Conservation (phyloP, 2,888 invertebrate genomes). For the Sphaerophoria rueppellii region DNA sequence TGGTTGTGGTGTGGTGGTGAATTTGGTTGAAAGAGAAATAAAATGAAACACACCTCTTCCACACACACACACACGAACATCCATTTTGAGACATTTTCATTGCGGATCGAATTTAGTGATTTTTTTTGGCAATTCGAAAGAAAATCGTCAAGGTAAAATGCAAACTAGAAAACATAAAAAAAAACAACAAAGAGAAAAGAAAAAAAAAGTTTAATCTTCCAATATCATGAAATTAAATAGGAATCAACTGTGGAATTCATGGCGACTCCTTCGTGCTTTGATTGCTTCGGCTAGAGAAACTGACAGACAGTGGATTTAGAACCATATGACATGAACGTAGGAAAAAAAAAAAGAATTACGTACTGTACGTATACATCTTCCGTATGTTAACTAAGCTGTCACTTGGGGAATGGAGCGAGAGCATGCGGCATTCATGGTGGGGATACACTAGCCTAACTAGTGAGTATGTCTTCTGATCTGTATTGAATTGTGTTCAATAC, state of each 20-base stretch:
- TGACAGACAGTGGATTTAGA: too few relatives aligned
- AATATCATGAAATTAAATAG: constrained; percentile 48
- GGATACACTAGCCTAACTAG: neutral
- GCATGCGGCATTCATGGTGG: neutral
- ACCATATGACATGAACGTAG: too few relatives aligned
- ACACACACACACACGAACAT: neutral
- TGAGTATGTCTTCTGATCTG: neutral
- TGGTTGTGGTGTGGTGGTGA: constrained; percentile 20
- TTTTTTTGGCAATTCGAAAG: constrained; percentile 18
- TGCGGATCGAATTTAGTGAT: constrained; percentile 6
- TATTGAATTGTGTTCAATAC: too few relatives aligned
- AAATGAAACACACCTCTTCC: constrained; percentile 41
- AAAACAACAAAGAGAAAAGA: too few relatives aligned
- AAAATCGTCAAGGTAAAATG: constrained; percentile 8
- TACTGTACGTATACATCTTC: neutral
- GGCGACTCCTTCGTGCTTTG: neutral
- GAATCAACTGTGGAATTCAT: constrained; percentile 44
- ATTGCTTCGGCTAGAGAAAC: neutral
- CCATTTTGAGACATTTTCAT: constrained; percentile 15
- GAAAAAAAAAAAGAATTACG: too few relatives aligned
- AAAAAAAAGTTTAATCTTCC: neutral
- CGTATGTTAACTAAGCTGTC: constrained; percentile 28
- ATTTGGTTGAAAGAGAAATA: constrained; percentile 37
- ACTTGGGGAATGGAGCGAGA: neutral
- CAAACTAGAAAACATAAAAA: constrained; percentile 11